Base-by-base conservation (phyloP, 37 sponge, comb jelly and placozoan species). In the Eunapius fragilis region DNA sequence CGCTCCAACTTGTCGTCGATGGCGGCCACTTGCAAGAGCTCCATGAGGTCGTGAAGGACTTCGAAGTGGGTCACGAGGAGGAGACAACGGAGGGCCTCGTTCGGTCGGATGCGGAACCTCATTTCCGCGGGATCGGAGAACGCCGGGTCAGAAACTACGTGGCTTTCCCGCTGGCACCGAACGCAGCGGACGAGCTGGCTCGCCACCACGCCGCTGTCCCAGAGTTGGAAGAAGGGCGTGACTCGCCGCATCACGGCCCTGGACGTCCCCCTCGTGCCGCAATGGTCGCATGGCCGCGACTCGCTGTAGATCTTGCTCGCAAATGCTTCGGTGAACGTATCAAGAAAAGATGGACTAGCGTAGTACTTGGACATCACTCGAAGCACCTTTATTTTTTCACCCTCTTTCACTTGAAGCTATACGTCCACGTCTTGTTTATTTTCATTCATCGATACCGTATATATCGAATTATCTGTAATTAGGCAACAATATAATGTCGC, bases 41-140 rank as follows among this genome's bases (percentile, higher is more conserved):
- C 94, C 92, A 94, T 88, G 48, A 94, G 70, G 68, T 94, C 92
- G 35, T 90, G 87, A 11, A 94, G 78, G 2, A 94, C 72, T 48
- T 86, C 91, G 70, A 45, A 82, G 47, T 91, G 91, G 25, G 76
- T 92, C 24, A 84, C 36, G 82, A 85, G 88, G 72, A 58, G 68
- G 71, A 84, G 84, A 48, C 80, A 84, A 30, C 81, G 68, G 10
- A 80, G 87, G 0, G 88, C 76, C 7, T 84, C 81, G 11, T 25
- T 11, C 2, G 89, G 82, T 10, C 71, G 38, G 74, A 91, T 91
- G 6, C 27, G 25, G 4, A 82, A 67, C 9, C 78, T 50, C 24
- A 30, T 32, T 24, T 94, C 83, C 7, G 27, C 14, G 22, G 92
- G 92, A 14, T 82, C 28, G 26, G 67, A 19, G 11, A 78, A 70